Evolutionary conservation across 2,113 vertebrate genomes (phyloP), one percentile per base, ranked within the genome.

Genomic region (Cebidichthys violaceus): DNA sequence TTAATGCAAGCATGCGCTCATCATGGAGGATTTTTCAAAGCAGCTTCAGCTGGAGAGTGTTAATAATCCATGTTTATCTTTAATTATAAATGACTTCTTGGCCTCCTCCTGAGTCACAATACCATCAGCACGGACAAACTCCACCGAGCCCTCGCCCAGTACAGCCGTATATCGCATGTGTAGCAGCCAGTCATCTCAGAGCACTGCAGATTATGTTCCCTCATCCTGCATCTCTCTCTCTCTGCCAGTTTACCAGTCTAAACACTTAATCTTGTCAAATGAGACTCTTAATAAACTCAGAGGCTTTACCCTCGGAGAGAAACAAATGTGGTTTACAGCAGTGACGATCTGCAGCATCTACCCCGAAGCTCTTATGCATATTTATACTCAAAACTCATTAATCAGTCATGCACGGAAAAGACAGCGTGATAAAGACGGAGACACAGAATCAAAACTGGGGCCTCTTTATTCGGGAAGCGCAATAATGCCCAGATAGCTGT

Each of bases 261-360:
- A 88, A 90, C 77, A 83, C 81, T 90, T 89, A 79, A 92, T 89
- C 86, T 84, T 69, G 83, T 88, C 80, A 86, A 84, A 87, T 82
- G 74, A 72, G 79, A 54, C 70, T 67, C 60, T 78, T 85, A 84
- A 87, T 81, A 78, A 89, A 90, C 82, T 79, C 60, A 62, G 57
- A 79, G 66, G 71, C 80, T 77, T 41, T 65, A 67, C 80, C 66
- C 75, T 77, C 41, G 20, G 66, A 77, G 78, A 89, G 66, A 89
- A 84, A 84, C 80, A 89, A 83, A 70, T 79, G 70, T 79, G 62
- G 60, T 75, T 91, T 86, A 83, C 73, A 83, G 84, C 66, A 37
- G 77, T 37, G 72, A 75, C 70, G 77, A 90, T 78, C 70, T 81
- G 73, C 76, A 79, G 59, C 79, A 75, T 86, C 83, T 83, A 79